Percentiles rank a stretch among this genome's conserved stretches.
phyloP scores from a whole-genome alignment of 2,797 vertebrate genomes.

The Valencia hispanica region DNA sequence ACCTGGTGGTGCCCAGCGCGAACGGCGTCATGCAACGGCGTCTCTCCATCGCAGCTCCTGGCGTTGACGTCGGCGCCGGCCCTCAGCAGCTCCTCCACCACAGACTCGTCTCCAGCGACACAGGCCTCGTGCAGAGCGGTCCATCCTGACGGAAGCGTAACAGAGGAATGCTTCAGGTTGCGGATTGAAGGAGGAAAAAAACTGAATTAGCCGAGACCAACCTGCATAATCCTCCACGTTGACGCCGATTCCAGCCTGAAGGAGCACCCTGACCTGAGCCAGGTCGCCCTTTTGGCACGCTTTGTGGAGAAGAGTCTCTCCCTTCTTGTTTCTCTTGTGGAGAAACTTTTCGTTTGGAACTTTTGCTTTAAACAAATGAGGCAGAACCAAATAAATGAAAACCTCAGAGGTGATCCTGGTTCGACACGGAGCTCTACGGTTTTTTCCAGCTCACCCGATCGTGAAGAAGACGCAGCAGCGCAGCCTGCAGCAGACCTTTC shows the following conservation, averaged over 20 bases:
- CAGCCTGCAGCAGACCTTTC: neutral
- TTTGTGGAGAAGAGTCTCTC: conserved; percentile 82
- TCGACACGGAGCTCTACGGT: too few species aligned
- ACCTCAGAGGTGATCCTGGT: neutral
- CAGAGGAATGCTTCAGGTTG: neutral
- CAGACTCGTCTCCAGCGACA: conserved; percentile 64
- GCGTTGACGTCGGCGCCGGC: conserved; percentile 84
- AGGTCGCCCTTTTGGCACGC: conserved; percentile 81
- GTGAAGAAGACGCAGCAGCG: conserved; percentile 8
- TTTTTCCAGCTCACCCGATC: conserved; percentile 39
- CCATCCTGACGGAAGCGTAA: conserved; percentile 80
- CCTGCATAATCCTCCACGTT: conserved; percentile 86
- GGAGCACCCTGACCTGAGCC: conserved; percentile 73
- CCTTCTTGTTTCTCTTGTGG: conserved; percentile 71
- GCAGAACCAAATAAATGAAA: conserved; percentile 4
- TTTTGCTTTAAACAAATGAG: conserved; percentile 17
- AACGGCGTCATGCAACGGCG: conserved; percentile 86
- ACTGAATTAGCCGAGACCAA: conserved; percentile 56
- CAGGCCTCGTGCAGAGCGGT: conserved; percentile 87
- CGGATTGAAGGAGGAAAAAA: neutral
- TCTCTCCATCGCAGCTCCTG: conserved; percentile 74
- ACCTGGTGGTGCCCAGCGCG: conserved; percentile 81
- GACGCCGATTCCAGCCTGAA: conserved; percentile 82
- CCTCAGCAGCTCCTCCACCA: conserved; percentile 83
- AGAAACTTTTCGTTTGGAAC: conserved; percentile 12